phyloP scores from a whole-genome alignment of 2,797 vertebrate species.

The Thaleichthys pacificus region DNA sequence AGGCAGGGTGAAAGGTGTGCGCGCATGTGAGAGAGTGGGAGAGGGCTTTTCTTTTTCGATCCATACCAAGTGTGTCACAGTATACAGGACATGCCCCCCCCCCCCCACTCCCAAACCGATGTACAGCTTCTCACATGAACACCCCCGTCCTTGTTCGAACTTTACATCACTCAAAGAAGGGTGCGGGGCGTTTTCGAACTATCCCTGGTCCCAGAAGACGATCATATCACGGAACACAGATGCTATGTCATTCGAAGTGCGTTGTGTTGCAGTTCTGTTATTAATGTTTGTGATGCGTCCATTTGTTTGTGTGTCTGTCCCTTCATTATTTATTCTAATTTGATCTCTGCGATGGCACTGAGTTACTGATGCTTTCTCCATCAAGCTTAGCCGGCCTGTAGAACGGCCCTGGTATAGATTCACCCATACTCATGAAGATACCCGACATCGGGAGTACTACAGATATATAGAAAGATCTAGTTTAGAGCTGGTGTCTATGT shows the following conservation, averaged over 20 bases:
- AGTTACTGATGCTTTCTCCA: constrained; percentile 27
- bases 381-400: background rate
- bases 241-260: constrained; percentile 32
- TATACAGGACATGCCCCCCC: background rate
- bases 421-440: constrained; percentile 21
- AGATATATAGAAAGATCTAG: constrained; percentile 22
- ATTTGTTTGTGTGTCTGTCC: constrained; percentile 3
- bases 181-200: background rate
- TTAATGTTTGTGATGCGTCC: constrained; percentile 34
- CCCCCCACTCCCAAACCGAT: background rate
- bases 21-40: background rate
- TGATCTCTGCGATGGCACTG: constrained; percentile 32
- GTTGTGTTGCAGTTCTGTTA: constrained; percentile 28
- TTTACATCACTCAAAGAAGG: background rate
- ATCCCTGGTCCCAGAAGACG: constrained; percentile 3
- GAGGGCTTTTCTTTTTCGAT: background rate
- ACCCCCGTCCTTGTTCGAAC: background rate
- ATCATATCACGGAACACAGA: constrained; percentile 27
- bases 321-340: constrained; percentile 41
- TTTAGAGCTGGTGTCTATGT: constrained; percentile 33
- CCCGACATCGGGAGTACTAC: constrained; percentile 15
- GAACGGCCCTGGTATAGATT: background rate
- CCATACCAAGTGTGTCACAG: background rate
- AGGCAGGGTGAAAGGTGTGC: background rate
- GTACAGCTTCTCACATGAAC: constrained; percentile 4